Evolutionary conservation across 2,888 invertebrate species (phyloP).

Genomic region (Cerastoderma edule): DNA sequence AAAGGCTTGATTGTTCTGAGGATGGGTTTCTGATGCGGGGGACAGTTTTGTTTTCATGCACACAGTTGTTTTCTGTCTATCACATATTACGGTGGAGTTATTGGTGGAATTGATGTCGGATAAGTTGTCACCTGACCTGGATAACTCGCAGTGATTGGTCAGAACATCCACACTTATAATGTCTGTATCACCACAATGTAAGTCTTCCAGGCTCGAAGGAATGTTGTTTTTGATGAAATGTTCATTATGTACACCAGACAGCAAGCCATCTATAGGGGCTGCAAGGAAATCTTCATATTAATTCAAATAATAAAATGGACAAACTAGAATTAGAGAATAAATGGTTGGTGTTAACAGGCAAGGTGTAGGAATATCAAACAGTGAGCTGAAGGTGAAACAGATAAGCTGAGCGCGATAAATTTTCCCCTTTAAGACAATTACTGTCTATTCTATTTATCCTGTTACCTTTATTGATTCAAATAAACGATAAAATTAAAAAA

Average conservation of each 20-base stretch:
- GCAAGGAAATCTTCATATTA: constrained; percentile 13
- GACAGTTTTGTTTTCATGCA: constrained; percentile 66
- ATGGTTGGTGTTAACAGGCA: too few species aligned
- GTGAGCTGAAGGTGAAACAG: too few species aligned
- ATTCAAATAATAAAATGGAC: too few species aligned
- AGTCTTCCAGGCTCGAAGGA: constrained; percentile 40
- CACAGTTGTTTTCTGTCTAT: constrained; percentile 48
- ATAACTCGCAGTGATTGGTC: constrained; percentile 56
- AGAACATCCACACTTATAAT: constrained; percentile 58
- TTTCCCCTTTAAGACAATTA: too few species aligned
- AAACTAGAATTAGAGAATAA: too few species aligned
- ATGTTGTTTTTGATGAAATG: constrained; percentile 43
- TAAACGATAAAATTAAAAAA: too few species aligned
- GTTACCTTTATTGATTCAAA: too few species aligned
- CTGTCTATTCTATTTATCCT: too few species aligned
- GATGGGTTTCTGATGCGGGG: constrained; percentile 71
- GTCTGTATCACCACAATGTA: constrained; percentile 45
- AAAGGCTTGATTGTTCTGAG: constrained; percentile 71
- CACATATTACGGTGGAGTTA: constrained; percentile 38
- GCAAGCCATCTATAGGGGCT: constrained; percentile 57
- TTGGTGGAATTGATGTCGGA: constrained; percentile 37
- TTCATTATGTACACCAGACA: constrained; percentile 58
- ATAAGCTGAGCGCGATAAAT: too few species aligned
- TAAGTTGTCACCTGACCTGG: constrained; percentile 35
- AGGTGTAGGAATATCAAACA: too few species aligned